phyloP scores from a whole-genome alignment of 2,797 vertebrate species.

The Scyliorhinus canicula region DNA sequence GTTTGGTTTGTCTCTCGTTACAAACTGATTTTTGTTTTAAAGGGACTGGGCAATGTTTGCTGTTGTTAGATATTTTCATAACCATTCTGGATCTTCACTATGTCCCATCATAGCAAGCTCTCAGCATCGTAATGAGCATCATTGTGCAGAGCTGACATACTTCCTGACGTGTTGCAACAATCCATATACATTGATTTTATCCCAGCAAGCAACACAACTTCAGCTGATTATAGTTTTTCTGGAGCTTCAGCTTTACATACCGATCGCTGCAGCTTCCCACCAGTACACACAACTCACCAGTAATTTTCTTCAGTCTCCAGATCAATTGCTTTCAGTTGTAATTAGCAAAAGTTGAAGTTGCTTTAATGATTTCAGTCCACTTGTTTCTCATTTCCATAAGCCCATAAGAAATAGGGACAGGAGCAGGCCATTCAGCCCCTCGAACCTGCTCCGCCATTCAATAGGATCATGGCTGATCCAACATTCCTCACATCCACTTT shows the following conservation, averaged over 20 bases:
- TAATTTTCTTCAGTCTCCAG: not conserved
- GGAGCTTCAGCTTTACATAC: not conserved
- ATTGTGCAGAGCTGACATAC: not conserved
- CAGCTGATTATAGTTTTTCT: not conserved
- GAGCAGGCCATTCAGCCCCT: no score
- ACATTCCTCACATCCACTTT: no score
- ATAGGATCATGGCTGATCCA: no score
- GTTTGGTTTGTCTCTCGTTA: not conserved
- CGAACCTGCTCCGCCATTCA: no score
- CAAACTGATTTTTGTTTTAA: not conserved
- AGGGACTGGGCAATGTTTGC: not conserved
- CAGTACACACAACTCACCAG: not conserved
- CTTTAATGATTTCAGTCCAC: not conserved
- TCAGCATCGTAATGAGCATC: not conserved
- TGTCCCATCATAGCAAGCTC: not conserved
- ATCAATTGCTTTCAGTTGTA: not conserved
- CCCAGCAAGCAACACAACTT: not conserved
- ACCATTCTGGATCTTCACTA: not conserved
- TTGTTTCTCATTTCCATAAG: not conserved
- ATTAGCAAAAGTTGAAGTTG: not conserved
- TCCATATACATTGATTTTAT: not conserved
- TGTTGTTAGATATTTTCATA: not conserved
- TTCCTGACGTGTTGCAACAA: not conserved
- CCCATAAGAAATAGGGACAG: no score
- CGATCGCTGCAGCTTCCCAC: not conserved